Percentiles rank a stretch among this genome's conserved stretches.
These are phyloP conservation scores for Drosophila quasianomalipes DNA, from an alignment of 2,888 invertebrate genomes.

Conservation along the genomic window DNA sequence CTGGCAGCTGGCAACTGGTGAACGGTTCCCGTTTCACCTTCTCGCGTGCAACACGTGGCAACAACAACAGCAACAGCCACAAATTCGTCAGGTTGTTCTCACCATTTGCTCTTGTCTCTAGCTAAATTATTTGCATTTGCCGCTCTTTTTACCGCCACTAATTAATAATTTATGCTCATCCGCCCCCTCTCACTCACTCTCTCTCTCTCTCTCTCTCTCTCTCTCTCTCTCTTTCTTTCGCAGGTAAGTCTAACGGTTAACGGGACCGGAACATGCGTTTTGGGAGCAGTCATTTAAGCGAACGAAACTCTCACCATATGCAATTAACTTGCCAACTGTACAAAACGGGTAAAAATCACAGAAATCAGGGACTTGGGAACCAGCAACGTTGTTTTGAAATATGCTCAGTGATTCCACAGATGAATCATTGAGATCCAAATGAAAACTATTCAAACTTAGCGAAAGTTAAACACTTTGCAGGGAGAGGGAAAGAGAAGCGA, in stretches of 20 bases:
- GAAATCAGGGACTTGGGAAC: conserved; percentile 2
- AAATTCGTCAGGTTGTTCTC: conserved; percentile 46
- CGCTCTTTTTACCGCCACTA: conserved; percentile 43
- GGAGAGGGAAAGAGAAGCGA: not conserved
- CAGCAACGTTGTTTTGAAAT: too few relatives aligned
- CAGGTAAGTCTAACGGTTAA: conserved; percentile 74
- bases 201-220: conserved; percentile 8
- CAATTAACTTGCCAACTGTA: conserved; percentile 33
- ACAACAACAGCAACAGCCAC: conserved; percentile 12
- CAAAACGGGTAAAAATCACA: conserved; percentile 18
- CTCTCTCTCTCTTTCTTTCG: conserved; percentile 25
- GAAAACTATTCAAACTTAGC: not conserved
- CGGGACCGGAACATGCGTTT: conserved; percentile 44
- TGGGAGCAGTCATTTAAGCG: conserved; percentile 39
- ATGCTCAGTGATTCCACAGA: not conserved
- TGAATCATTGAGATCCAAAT: not conserved
- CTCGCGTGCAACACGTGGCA: conserved; percentile 73
- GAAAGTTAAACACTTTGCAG: not conserved
- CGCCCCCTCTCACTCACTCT: conserved; percentile 8
- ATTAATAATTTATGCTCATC: conserved; percentile 73
- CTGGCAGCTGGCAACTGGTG: conserved; percentile 56
- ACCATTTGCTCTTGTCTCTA: conserved; percentile 53
- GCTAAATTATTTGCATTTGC: conserved; percentile 72
- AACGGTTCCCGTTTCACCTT: conserved; percentile 50
- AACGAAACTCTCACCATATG: conserved; percentile 28